Evolutionary conservation across 1,140 invertebrate species (phyloP).

Genomic region (Ips typographus): DNA sequence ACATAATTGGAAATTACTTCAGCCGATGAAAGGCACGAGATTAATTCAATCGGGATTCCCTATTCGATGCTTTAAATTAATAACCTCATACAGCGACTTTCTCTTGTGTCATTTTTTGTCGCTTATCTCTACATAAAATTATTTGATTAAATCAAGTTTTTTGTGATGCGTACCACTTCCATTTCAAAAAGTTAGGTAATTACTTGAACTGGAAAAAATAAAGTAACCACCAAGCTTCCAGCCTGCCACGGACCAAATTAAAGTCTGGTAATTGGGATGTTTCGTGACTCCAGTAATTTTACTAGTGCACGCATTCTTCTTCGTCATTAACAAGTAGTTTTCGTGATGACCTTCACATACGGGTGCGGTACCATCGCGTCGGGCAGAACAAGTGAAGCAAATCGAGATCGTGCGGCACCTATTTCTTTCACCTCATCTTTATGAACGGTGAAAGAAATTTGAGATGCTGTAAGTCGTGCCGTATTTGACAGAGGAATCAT

Average conservation of each 20-base stretch:
- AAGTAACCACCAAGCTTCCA: neutral
- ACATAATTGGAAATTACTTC: slow-evolving; percentile 10
- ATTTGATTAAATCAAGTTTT: neutral
- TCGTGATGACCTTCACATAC: slow-evolving; percentile 32
- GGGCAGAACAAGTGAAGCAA: slow-evolving; percentile 24
- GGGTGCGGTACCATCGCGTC: slow-evolving; percentile 30
- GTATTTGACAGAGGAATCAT: slow-evolving; percentile 1
- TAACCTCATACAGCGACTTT: neutral
- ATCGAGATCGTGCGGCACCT: slow-evolving; percentile 28
- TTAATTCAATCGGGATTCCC: slow-evolving; percentile 8
- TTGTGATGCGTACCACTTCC: too few relatives aligned
- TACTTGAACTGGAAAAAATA: neutral
- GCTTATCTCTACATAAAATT: neutral
- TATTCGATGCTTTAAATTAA: neutral
- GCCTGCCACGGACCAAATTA: neutral
- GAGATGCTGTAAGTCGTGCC: neutral
- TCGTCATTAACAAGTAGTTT: slow-evolving; percentile 23
- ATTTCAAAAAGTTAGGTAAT: too few relatives aligned
- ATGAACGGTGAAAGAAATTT: slow-evolving; percentile 20
- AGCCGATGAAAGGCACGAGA: slow-evolving; percentile 5
- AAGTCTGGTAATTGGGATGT: slow-evolving; percentile 12
- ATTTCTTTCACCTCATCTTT: slow-evolving; percentile 27
- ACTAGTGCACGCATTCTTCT: slow-evolving; percentile 8
- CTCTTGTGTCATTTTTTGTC: slow-evolving; percentile 6
- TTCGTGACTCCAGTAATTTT: slow-evolving; percentile 20